Evolutionary conservation across 1,140 invertebrate species (phyloP), one percentile per base, ranked within the genome.

Genomic region (Colletes gigas): DNA sequence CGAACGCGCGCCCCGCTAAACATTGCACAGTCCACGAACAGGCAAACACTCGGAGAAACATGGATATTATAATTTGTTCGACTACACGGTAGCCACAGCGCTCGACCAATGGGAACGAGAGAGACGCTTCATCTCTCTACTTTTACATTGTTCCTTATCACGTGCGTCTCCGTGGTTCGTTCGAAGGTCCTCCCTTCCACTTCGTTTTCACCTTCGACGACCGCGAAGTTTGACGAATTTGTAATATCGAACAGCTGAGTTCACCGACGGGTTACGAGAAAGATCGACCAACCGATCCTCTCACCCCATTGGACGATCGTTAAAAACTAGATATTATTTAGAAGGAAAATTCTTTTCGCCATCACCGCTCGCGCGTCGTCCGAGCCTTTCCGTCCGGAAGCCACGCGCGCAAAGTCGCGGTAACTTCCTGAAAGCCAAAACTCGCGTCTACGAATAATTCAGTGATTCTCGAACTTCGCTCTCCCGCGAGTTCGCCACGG

Each of bases 91-190:
- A 89, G 88, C 81, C 87, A 88, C 82, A 80, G 68, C 76, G 78
- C 82, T 89, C 85, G 87, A 88, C 86, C 88, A 82, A 88, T 87
- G 83, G 55, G 84, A 83, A 87, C 84, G 85, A 89, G 84, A 88
- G 84, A 88, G 74, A 86, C 68, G 73, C 84, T 72, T 72, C 77
- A 86, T 83, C 82, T 78, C 83, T 74, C 71, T 52, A 30, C 30
- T 54, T 77, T 74, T 76, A 76, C 79, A 50, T 78, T 67, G 52
- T 76, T 83, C 75, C 78, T 72, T 83, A 78, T 83, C 47, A 70
- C 68, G 41, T 78, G 52, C 59, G 75, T 85, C 82, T 83, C 71
- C 81, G 81, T 74, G 81, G 81, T 83, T 72, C 70, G 66, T 72
- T 82, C 63, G 63, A 80, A 76, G 78, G 85, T 85, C 54, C 52